Evolutionary conservation across 2,113 vertebrate genomes (phyloP).

Genomic region (Myotis yumanensis): DNA sequence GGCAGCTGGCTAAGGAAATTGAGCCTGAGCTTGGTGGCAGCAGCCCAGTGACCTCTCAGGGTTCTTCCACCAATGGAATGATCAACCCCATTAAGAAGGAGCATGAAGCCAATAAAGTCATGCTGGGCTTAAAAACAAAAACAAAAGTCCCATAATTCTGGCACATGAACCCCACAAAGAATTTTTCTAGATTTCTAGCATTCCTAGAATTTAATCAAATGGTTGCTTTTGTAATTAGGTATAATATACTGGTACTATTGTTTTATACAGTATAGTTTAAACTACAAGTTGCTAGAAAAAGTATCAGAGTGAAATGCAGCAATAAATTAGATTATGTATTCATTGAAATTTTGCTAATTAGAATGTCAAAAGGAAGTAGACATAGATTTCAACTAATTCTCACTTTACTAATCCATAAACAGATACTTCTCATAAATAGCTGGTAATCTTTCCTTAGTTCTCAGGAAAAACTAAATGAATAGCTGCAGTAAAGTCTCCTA

Average conservation of each 20-base stretch:
- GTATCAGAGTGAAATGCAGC: neutral
- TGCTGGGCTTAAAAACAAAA: neutral
- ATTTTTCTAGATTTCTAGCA: neutral
- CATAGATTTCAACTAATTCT: conserved; percentile 51
- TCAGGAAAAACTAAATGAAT: conserved; percentile 58
- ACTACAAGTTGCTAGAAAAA: neutral
- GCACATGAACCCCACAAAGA: neutral
- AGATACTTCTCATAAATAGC: conserved; percentile 69
- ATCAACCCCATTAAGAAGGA: conserved; percentile 97
- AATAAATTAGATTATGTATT: neutral
- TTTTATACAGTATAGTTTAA: neutral
- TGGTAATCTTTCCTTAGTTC: conserved; percentile 53
- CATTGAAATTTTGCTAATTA: conserved; percentile 44
- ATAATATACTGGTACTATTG: neutral
- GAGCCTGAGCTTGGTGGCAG: conserved; percentile 91
- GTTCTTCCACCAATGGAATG: conserved; percentile 96
- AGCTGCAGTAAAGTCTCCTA: conserved; percentile 47
- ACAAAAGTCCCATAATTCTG: neutral
- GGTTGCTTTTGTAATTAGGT: conserved; percentile 19
- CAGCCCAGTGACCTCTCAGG: conserved; percentile 89
- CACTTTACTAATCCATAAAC: conserved; percentile 67
- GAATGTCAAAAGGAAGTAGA: conserved; percentile 54
- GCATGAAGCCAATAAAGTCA: conserved; percentile 72
- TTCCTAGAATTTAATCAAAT: conserved; percentile 41
- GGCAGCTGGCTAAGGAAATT: conserved; percentile 96